Percentiles rank a stretch among this genome's conserved stretches.
These are phyloP conservation scores for Heteromurus nitidus DNA, from an alignment of 2,888 invertebrate genomes.

Conservation along the genomic window DNA sequence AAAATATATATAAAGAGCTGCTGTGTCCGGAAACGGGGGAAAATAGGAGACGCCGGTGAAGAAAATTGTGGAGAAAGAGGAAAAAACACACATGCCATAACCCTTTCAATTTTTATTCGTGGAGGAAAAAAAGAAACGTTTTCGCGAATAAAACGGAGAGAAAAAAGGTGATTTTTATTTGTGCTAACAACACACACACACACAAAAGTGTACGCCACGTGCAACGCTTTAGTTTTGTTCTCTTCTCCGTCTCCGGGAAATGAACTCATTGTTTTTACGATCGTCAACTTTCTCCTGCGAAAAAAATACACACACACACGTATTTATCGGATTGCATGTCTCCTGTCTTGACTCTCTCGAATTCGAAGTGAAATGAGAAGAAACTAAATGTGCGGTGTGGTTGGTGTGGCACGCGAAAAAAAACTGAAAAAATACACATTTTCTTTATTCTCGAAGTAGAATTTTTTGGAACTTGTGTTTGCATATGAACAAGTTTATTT, in stretches of 20 bases:
- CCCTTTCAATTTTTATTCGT: too few relatives aligned
- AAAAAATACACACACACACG: conserved; percentile 1
- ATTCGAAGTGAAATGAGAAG: conserved; percentile 35
- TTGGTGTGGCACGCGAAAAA: conserved; percentile 52
- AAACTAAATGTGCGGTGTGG: conserved; percentile 40
- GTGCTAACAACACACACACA: too few relatives aligned
- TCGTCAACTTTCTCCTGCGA: conserved; percentile 40
- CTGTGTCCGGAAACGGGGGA: conserved; percentile 7
- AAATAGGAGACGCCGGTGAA: conserved; percentile 17
- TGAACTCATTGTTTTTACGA: conserved; percentile 62
- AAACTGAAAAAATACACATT: conserved; percentile 17
- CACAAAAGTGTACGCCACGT: too few relatives aligned
- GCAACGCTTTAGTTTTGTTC: too few relatives aligned
- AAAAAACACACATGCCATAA: too few relatives aligned
- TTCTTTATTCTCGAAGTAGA: not conserved
- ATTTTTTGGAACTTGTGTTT: not conserved
- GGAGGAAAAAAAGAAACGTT: too few relatives aligned
- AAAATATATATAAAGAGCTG: too few relatives aligned
- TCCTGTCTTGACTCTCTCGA: not conserved
- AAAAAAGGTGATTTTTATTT: not conserved
- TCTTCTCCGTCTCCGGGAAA: conserved; percentile 50
- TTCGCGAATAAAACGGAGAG: conserved; percentile 35
- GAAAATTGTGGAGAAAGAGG: not conserved
- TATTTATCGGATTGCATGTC: not conserved
- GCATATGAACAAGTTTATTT: too few relatives aligned